Evolutionary conservation across 2,113 vertebrate genomes (phyloP).

Genomic region (Colistium nudipinnis): DNA sequence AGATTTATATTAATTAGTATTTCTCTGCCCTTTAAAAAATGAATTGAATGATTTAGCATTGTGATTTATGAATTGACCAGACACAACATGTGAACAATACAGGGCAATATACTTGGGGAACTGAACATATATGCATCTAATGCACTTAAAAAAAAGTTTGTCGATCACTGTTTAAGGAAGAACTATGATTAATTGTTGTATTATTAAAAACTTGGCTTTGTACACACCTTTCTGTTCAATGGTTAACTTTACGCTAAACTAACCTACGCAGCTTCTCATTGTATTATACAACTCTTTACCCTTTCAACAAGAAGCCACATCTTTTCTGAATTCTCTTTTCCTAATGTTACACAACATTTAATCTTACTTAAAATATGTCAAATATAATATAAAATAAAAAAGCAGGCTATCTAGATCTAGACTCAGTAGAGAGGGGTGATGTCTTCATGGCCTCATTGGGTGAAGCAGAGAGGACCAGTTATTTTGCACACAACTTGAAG

Average conservation of each 20-base stretch:
- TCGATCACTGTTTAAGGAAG: too few relatives aligned
- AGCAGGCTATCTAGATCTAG: neutral
- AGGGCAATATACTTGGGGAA: neutral
- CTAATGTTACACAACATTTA: neutral
- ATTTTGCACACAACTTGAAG: constrained; percentile 46
- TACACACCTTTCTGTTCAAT: too few relatives aligned
- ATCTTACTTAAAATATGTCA: neutral
- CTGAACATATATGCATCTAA: neutral
- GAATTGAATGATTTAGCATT: neutral
- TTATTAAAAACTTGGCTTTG: too few relatives aligned
- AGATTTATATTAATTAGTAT: neutral
- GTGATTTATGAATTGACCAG: neutral
- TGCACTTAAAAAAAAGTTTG: too few relatives aligned
- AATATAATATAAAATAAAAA: constrained; percentile 14
- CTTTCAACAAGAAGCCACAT: neutral
- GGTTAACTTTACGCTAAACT: too few relatives aligned
- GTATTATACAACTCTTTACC: too few relatives aligned
- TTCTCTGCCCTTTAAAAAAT: neutral
- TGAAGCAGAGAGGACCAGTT: neutral
- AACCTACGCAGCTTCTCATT: too few relatives aligned
- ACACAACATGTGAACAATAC: neutral
- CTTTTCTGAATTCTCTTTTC: too few relatives aligned
- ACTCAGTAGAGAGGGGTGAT: neutral
- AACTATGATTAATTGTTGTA: too few relatives aligned
- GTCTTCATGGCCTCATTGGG: constrained; percentile 1